Conservation (phyloP, 2,888 invertebrate species). For the Himalopsyche japonica region DNA sequence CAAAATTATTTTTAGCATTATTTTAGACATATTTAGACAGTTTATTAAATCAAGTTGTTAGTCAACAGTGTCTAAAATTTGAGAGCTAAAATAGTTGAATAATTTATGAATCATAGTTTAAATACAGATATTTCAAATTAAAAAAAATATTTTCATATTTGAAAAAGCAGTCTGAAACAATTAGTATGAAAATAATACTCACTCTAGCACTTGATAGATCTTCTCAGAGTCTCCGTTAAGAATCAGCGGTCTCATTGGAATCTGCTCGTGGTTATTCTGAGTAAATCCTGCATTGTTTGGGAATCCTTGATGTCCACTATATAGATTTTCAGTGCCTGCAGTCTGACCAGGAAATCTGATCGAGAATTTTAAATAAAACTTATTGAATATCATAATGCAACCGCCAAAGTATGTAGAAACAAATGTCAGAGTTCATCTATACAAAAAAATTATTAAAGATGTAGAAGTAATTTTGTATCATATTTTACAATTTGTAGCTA, state of each 20-base stretch:
- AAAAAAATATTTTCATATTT: background rate
- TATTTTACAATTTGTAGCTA: too few species aligned
- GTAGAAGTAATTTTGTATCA: too few species aligned
- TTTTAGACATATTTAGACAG: too few species aligned
- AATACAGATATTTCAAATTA: background rate
- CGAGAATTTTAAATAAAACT: background rate
- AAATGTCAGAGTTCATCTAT: too few species aligned
- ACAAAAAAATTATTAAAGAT: too few species aligned
- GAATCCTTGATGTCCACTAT: constrained; percentile 39
- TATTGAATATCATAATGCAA: background rate
- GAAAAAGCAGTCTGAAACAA: background rate
- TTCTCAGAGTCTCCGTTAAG: constrained; percentile 69
- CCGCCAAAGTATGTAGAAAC: background rate
- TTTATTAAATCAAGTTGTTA: too few species aligned
- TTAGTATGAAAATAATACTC: constrained; percentile 52
- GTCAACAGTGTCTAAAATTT: too few species aligned
- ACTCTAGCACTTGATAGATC: constrained; percentile 74
- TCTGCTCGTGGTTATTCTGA: constrained; percentile 68
- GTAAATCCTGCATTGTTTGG: constrained; percentile 45
- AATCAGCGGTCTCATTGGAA: constrained; percentile 76
- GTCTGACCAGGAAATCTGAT: constrained; percentile 50
- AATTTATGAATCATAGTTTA: background rate
- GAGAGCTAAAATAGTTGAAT: background rate
- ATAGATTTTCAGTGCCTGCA: constrained; percentile 14
- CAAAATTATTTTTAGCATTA: too few species aligned